Base-by-base conservation (phyloP, 2,797 vertebrate species). In the Hoplostethus mediterraneus region DNA sequence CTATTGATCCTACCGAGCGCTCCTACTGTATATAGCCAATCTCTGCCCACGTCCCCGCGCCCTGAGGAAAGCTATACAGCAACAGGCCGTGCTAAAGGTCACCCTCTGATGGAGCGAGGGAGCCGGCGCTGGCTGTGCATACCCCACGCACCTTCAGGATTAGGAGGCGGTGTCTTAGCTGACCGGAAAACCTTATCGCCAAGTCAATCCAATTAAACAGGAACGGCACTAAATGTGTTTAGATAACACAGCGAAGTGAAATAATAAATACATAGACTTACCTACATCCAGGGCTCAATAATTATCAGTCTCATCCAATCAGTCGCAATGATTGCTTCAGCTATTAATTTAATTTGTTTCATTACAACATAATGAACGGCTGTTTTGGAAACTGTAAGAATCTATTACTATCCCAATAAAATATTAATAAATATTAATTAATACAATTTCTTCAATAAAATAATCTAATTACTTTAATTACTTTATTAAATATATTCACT, bases 1-100 rank as follows among this genome's bases (percentile, higher is more conserved):
- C 83, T 89, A 94, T 92, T 81, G 93, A 94, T 94, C 90, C 87
- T 12, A 16, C 77, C 66, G 82, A 89, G 82, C 65, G 83, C 84
- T 87, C 85, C 85, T 72, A 88, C 86, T 84, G 90, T 90, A 90
- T 86, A 88, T 79, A 90, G 73, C 76, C 59, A 0, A 77, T 86
- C 85, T 75, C 83, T 84, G 82, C 76, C 85, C 85, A 84, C 85
- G 84, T 82, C 81, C 81, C 65, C 57, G 58, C 76, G 81, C 86
- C 86, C 90, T 47, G 85, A 90, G 88, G 90, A 84, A 84, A 84
- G 84, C 85, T 73, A 79, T 77, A 84, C 80, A 82, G 82, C 74
- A 87, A 66, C 67, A 69, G 84, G 84, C 70, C 72, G 1, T 40
- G 68, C 72, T 77, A 90, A 92, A 92, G 91, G 91, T 93, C 87